Evolutionary conservation across 2,888 invertebrate species (phyloP).

Genomic region (Tinea trinotella): DNA sequence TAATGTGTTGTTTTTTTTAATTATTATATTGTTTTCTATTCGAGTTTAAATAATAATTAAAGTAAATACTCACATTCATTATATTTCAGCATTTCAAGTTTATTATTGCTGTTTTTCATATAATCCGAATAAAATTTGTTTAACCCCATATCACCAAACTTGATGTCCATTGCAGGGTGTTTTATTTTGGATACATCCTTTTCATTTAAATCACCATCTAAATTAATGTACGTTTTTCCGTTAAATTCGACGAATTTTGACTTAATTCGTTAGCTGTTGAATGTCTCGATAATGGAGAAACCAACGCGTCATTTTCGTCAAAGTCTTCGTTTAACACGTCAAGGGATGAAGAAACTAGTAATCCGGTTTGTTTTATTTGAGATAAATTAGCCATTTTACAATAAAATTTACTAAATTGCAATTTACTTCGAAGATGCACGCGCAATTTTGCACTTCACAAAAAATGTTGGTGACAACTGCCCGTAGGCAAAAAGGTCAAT

Average conservation of each 20-base stretch:
- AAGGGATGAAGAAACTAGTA: not conserved
- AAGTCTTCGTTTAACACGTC: not conserved
- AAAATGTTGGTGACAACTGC: too few relatives aligned
- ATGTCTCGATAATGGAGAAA: not conserved
- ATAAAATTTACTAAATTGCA: not conserved
- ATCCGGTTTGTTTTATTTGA: not conserved
- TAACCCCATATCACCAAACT: slow-evolving; percentile 50
- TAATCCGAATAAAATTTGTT: slow-evolving; percentile 42
- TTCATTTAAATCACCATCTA: too few relatives aligned
- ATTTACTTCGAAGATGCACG: not conserved
- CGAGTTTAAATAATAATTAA: too few relatives aligned
- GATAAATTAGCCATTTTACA: not conserved
- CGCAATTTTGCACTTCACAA: too few relatives aligned
- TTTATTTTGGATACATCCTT: too few relatives aligned
- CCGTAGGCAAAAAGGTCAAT: too few relatives aligned
- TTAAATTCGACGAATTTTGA: not conserved
- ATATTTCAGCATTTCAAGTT: not conserved
- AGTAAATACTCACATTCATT: not conserved
- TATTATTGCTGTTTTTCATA: slow-evolving; percentile 29
- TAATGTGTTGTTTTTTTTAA: too few relatives aligned
- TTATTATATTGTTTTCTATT: too few relatives aligned
- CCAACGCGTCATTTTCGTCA: not conserved
- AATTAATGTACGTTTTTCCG: not conserved
- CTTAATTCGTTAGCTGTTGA: not conserved
- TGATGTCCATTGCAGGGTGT: too few relatives aligned